phyloP scores from a whole-genome alignment of 1,140 invertebrate species.

The Pseudomyrmex concolor region DNA sequence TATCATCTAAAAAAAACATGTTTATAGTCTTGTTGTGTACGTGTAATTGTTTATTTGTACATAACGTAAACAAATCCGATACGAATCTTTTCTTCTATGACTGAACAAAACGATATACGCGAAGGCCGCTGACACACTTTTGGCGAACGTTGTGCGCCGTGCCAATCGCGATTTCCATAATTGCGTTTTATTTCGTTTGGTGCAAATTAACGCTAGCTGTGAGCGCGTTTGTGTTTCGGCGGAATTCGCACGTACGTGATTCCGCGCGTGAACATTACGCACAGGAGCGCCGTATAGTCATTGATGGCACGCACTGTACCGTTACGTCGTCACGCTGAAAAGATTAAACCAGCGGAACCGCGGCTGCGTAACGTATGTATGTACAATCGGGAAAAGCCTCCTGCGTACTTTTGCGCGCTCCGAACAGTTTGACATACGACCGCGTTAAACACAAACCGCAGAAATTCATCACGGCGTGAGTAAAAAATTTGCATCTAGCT shows the following conservation, averaged over 20 bases:
- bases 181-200: neutral
- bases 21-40: neutral
- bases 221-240: constrained; percentile 33
- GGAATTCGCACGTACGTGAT: constrained; percentile 8
- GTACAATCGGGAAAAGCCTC: constrained; percentile 60
- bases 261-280: constrained; percentile 21
- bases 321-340: constrained; percentile 76
- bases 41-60: neutral
- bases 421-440: constrained; percentile 32
- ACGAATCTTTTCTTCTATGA: neutral
- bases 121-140: constrained; percentile 7
- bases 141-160: neutral
- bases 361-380: constrained; percentile 3
- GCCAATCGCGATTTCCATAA: constrained; percentile 11
- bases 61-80: neutral
- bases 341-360: constrained; percentile 72
- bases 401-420: constrained; percentile 35
- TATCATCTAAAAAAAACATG: neutral
- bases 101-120: neutral
- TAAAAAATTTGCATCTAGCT: constrained; percentile 24
- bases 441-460: neutral
- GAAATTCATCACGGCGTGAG: constrained; percentile 34
- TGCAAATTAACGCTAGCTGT: constrained; percentile 42
- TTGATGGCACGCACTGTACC: constrained; percentile 74
- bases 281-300: constrained; percentile 46